A percentile compares a stretch with the other conserved stretches of the same genome.
These are phyloP conservation scores for Clarias gariepinus DNA, from an alignment of 2,113 vertebrate genomes.

Conservation along the genomic window DNA sequence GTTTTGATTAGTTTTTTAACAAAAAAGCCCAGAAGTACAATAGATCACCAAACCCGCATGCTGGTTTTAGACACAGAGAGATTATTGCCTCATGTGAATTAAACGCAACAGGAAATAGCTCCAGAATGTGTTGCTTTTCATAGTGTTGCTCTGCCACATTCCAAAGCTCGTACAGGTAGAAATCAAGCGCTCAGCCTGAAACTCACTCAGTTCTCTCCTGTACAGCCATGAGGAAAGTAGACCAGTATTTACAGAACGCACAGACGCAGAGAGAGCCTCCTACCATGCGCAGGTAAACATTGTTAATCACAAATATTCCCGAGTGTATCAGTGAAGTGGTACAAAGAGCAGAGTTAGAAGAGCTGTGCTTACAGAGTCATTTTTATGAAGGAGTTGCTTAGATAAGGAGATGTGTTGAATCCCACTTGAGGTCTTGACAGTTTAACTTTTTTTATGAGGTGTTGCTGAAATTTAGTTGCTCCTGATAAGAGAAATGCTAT, in stretches of 20 bases:
- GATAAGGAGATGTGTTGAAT: constrained; percentile 14
- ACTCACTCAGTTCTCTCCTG: not conserved
- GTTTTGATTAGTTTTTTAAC: not conserved
- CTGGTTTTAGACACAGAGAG: not conserved
- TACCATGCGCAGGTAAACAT: constrained; percentile 48
- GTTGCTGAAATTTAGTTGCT: not conserved
- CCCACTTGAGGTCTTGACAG: constrained; percentile 5
- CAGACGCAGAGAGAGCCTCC: not conserved
- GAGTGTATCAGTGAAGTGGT: not conserved
- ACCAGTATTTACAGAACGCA: not conserved
- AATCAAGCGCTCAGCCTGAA: not conserved
- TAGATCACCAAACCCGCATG: not conserved
- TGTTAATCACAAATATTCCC: not conserved
- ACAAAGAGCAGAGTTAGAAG: not conserved
- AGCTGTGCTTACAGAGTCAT: not conserved
- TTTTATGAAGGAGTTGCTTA: not conserved
- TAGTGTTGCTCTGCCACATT: constrained; percentile 38
- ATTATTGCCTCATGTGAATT: constrained; percentile 1
- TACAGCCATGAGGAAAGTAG: constrained; percentile 32
- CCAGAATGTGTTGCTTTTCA: constrained; percentile 18
- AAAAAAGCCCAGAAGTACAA: not conserved
- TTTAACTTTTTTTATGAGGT: constrained; percentile 22
- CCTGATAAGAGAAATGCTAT: not conserved
- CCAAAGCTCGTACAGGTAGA: constrained; percentile 9
- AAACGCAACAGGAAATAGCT: constrained; percentile 21